Base-by-base conservation (phyloP, 2,113 vertebrate species). In the Pterophyllum scalare region DNA sequence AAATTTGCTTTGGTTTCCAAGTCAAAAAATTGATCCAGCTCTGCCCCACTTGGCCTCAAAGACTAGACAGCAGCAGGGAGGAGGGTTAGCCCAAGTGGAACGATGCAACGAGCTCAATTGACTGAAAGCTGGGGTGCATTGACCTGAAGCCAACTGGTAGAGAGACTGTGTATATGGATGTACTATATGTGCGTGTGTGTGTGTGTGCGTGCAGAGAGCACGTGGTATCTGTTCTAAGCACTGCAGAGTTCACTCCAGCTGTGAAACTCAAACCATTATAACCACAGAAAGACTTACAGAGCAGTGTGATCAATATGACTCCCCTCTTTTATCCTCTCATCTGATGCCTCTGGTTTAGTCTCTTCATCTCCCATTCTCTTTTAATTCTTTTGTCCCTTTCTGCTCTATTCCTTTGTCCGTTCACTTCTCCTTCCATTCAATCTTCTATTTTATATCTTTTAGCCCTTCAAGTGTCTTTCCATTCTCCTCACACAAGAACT, bases 201-300 rank as follows among this genome's bases (percentile, higher is more conserved):
- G 43, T 17, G 22, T 58, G 75, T 61, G 57, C 64, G 77, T 59
- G 61, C 49, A 17, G 31, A 81, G 22, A 80, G 46, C 67, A 31
- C 38, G 28, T 62, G 54, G 22, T 81, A 56, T 88, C 81, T 35
- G 57, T 75, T 85, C 70, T 76, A 17, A 89, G 81, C 67, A 72
- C 33, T 17, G 26, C 64, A 79, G 77, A 84, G 81, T 75, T 79
- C n/a, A 19, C 64, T 86, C 91, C 88, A 88, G 85, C 90, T 91
- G 88, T 78, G 92, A 85, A 89, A 89, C 72, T 81, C 79, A 80
- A 86, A 85, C 79, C 81, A 91, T 89, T 87, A 79, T 79, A 93
- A 89, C 77, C 88, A 91, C 79, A 81, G 82, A 88, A 79, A 88
- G 90, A 88, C 72, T 91, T 59, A 62, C 75, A 75, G 84, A 86